Percentiles rank a stretch among this genome's conserved stretches.
These are phyloP conservation scores for Ernsta delagoae DNA, from an alignment of 2,888 invertebrate species.

Conservation along the genomic window DNA sequence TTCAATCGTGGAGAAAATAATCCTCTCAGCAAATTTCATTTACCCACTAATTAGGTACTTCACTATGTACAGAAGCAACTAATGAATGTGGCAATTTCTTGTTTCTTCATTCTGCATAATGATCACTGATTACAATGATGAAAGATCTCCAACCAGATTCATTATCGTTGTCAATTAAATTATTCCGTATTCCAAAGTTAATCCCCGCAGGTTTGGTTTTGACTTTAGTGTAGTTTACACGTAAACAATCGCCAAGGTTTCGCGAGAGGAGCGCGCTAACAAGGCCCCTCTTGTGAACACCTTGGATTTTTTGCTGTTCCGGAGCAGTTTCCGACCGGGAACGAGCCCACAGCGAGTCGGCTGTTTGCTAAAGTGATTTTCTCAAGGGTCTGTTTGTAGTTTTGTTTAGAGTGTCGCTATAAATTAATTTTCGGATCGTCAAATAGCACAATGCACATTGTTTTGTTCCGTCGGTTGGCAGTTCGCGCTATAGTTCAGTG, in stretches of 20 bases:
- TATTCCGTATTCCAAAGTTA: background rate
- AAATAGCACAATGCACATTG: conserved; percentile 47
- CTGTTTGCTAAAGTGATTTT: conserved; percentile 26
- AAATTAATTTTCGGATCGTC: conserved; percentile 60
- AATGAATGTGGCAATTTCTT: too few species aligned
- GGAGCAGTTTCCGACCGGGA: conserved; percentile 24
- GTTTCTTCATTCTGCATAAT: too few species aligned
- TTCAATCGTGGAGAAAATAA: too few species aligned
- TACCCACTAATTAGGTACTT: too few species aligned
- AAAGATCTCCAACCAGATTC: too few species aligned
- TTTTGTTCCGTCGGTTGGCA: conserved; percentile 2
- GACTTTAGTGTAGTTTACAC: too few species aligned
- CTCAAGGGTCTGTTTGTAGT: conserved; percentile 33
- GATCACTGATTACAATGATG: too few species aligned
- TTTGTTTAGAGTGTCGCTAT: conserved; percentile 47
- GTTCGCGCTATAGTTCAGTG: conserved; percentile 26
- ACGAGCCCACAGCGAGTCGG: background rate
- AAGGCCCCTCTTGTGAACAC: conserved; percentile 19
- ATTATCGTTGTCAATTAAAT: too few species aligned
- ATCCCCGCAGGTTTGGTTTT: background rate
- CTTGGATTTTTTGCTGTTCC: conserved; percentile 26
- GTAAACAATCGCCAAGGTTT: conserved; percentile 15
- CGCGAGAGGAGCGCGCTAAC: conserved; percentile 4
- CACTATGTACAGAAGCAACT: too few species aligned
- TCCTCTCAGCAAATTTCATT: too few species aligned